Evolutionary conservation across 2,797 vertebrate species (phyloP), one percentile per base, ranked within the genome.

Genomic region (Kryptolebias ocellatus): DNA sequence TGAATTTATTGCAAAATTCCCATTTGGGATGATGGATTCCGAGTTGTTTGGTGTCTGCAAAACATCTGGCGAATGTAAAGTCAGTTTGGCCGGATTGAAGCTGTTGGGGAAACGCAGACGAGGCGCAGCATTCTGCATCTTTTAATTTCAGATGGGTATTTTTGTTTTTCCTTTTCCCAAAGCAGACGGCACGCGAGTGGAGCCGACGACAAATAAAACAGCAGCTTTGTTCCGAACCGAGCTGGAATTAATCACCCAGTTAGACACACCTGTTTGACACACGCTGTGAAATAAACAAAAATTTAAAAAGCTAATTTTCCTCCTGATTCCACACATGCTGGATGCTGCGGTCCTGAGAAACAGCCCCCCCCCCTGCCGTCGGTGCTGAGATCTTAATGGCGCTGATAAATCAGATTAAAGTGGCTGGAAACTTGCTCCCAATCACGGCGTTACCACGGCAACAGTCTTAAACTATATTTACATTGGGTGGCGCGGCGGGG

Each of bases 361-460:
- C 53, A 18, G n/a, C n/a, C 12, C 1, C 52, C 28, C 16, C 7
- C 9, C 4, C 0, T 5, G 6, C 14, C n/a, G n/a, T n/a, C 6
- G 27, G 34, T 34, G 29, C 8, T 39, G 5, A 5, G 20, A 17
- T 61, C 59, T 9, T 11, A 63, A 34, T 49, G 12, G 56, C 50
- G 20, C 20, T 24, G 20, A 24, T 24, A 24, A 24, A 24, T n/a
- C 37, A n/a, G 29, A 67, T 34, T 28, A 56, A 53, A 54, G 4
- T 29, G 34, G n/a, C 18, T 55, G 27, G 0, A 64, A 78, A 60
- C 54, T 10, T 1, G 4, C 15, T 34, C 51, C 5, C 24, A 51
- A 16, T 24, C 11, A 27, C 28, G 20, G 4, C 34, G 66, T 72
- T 70, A 61, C 78, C 51, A 63, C 66, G 27, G 64, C 64, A 79